Conservation (phyloP, 2,888 invertebrate genomes). For the Yponomeuta cagnagella region DNA sequence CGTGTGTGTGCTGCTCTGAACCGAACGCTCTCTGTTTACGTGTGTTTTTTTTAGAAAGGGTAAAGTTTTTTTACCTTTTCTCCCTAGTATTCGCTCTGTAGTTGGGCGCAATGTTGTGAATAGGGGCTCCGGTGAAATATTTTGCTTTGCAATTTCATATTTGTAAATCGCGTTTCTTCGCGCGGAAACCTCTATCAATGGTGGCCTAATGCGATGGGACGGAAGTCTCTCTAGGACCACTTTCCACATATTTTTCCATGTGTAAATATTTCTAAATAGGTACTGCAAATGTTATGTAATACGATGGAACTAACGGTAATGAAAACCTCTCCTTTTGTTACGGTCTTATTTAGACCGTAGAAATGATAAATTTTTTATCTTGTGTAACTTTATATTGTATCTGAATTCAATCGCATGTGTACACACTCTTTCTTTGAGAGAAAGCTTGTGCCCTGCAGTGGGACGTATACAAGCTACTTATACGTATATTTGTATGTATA, state of each 20-base stretch:
- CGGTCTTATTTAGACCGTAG: too few relatives aligned
- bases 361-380: too few relatives aligned
- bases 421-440: too few relatives aligned
- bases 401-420: too few relatives aligned
- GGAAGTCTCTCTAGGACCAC: slow-evolving; percentile 16
- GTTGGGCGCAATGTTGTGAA: slow-evolving; percentile 59
- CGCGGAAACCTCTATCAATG: slow-evolving; percentile 48
- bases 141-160: slow-evolving; percentile 65
- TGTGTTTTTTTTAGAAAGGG: slow-evolving; percentile 66
- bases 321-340: too few relatives aligned
- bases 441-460: too few relatives aligned
- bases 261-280: neutral
- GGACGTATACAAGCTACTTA: too few relatives aligned
- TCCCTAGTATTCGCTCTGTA: slow-evolving; percentile 66
- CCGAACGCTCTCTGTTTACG: slow-evolving; percentile 58
- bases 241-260: neutral
- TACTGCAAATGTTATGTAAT: neutral
- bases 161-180: slow-evolving; percentile 50
- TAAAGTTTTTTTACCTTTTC: slow-evolving; percentile 72
- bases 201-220: slow-evolving; percentile 22
- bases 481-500: too few relatives aligned
- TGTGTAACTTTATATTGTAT: too few relatives aligned
- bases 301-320: too few relatives aligned
- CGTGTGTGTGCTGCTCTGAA: slow-evolving; percentile 47
- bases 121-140: slow-evolving; percentile 56